Conservation (phyloP, 1,140 invertebrate genomes). For the Aphelinus certus region DNA sequence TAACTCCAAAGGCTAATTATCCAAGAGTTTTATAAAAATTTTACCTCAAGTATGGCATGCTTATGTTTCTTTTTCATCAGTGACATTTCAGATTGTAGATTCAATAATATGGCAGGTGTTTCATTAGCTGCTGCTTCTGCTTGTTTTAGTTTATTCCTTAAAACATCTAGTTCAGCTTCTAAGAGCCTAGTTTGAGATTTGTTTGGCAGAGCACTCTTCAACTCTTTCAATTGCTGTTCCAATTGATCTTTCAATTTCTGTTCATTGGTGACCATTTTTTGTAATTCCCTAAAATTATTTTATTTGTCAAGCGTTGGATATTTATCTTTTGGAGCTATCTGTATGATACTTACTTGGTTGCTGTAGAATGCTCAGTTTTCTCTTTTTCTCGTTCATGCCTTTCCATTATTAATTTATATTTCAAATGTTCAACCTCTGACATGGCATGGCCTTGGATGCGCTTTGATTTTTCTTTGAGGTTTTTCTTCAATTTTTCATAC, state of each 20-base stretch:
- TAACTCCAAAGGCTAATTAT: background rate
- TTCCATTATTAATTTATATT: slow-evolving; percentile 78
- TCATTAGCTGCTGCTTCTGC: slow-evolving; percentile 69
- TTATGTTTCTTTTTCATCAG: slow-evolving; percentile 77
- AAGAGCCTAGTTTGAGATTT: slow-evolving; percentile 69
- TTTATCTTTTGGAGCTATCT: too few relatives aligned
- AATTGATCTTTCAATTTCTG: slow-evolving; percentile 71
- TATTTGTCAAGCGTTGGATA: too few relatives aligned
- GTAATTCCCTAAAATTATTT: slow-evolving; percentile 67
- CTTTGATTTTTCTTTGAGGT: slow-evolving; percentile 71
- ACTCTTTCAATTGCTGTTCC: slow-evolving; percentile 68
- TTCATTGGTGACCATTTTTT: slow-evolving; percentile 72
- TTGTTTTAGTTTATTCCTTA: slow-evolving; percentile 71
- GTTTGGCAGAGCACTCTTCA: slow-evolving; percentile 65
- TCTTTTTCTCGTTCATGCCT: slow-evolving; percentile 83
- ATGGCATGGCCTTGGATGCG: slow-evolving; percentile 68
- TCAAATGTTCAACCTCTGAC: slow-evolving; percentile 73
- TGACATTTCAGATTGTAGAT: slow-evolving; percentile 78
- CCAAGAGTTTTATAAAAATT: slow-evolving; percentile 40
- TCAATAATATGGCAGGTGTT: slow-evolving; percentile 71
- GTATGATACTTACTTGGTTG: slow-evolving; percentile 65
- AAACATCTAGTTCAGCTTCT: slow-evolving; percentile 73
- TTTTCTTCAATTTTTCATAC: slow-evolving; percentile 73
- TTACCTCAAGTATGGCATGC: slow-evolving; percentile 72
- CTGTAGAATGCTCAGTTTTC: slow-evolving; percentile 76